These are phyloP conservation scores for Meliscaeva auricollis DNA, from an alignment of 2,888 invertebrate species.

Conservation along the genomic window DNA sequence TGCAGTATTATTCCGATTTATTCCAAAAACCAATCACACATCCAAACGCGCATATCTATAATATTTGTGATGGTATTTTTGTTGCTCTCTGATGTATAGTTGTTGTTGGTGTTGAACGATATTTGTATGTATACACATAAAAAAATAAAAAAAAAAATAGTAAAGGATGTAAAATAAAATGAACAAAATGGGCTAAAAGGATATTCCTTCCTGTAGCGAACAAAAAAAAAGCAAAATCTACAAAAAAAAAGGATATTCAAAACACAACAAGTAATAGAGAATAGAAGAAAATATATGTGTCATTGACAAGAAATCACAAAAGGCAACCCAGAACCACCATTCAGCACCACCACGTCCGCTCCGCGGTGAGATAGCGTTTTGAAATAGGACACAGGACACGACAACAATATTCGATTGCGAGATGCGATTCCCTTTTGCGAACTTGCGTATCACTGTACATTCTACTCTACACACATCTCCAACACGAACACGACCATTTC, in stretches of 20 bases:
- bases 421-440: constrained; percentile 7
- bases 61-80: constrained; percentile 40
- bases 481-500: constrained; percentile 38
- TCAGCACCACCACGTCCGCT: not conserved
- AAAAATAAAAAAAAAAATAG: not conserved
- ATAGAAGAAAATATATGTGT: constrained; percentile 37
- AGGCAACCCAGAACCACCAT: constrained; percentile 36
- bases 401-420: constrained; percentile 29
- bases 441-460: constrained; percentile 38
- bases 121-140: constrained; percentile 4
- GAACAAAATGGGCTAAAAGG: constrained; percentile 35
- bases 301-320: constrained; percentile 71
- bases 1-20: constrained; percentile 67
- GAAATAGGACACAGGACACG: not conserved
- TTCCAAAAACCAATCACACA: constrained; percentile 73
- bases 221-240: not conserved
- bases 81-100: constrained; percentile 8
- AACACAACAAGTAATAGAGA: constrained; percentile 62
- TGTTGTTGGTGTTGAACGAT: not conserved
- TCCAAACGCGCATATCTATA: constrained; percentile 73
- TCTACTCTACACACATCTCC: constrained; percentile 25
- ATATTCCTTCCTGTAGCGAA: constrained; percentile 25
- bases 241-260: constrained; percentile 45
- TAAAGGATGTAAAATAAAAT: constrained; percentile 34
- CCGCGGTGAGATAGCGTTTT: not conserved